These are phyloP conservation scores for Charina bottae DNA, from an alignment of 2,113 vertebrate genomes.

Conservation along the genomic window DNA sequence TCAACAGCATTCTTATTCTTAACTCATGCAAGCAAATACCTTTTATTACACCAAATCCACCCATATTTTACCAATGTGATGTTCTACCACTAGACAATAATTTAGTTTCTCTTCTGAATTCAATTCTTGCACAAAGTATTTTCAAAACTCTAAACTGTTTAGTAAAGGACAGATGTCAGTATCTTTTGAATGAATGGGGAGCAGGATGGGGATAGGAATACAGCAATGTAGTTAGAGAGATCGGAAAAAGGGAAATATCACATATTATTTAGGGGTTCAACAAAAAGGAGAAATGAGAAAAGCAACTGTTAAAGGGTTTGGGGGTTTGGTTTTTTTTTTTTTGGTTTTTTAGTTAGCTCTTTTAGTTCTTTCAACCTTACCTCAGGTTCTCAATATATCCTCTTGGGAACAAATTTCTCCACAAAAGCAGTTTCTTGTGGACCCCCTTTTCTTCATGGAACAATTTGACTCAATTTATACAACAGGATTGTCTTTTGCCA, in stretches of 20 bases:
- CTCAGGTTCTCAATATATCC: slow-evolving; percentile 30
- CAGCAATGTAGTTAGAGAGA: slow-evolving; percentile 6
- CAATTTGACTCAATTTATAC: slow-evolving; percentile 16
- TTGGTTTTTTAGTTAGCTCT: too few relatives aligned
- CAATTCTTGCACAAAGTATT: neutral
- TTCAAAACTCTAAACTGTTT: neutral
- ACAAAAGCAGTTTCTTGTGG: slow-evolving; percentile 33
- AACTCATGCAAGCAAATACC: neutral
- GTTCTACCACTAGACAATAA: neutral
- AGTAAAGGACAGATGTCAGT: neutral
- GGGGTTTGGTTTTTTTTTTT: neutral
- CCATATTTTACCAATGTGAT: neutral
- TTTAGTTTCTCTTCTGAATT: neutral
- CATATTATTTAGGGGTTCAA: slow-evolving; percentile 20
- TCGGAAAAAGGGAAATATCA: neutral
- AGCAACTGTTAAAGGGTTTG: slow-evolving; percentile 11
- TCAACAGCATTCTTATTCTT: neutral
- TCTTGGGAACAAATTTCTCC: slow-evolving; percentile 32
- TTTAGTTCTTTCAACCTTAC: slow-evolving; percentile 41
- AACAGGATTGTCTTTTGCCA: slow-evolving; percentile 22
- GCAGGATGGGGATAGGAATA: slow-evolving; percentile 17
- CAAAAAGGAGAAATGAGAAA: slow-evolving; percentile 16
- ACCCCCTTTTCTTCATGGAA: slow-evolving; percentile 29
- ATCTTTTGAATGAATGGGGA: neutral
- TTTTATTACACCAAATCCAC: neutral